phyloP scores from a whole-genome alignment of 2,113 vertebrate species.

The Mastomys coucha region DNA sequence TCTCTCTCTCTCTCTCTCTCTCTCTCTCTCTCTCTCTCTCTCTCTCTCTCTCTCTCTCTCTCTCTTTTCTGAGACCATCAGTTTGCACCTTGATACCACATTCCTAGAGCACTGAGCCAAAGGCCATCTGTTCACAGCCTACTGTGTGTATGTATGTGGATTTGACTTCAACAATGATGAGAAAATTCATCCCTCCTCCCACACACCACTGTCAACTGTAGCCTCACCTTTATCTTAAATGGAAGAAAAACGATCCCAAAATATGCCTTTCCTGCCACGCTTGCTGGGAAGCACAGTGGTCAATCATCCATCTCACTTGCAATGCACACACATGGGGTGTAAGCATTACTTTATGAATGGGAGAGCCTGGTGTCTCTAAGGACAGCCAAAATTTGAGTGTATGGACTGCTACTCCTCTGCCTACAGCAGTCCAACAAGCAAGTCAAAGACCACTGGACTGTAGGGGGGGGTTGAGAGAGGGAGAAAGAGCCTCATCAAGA shows the following conservation, averaged over 20 bases:
- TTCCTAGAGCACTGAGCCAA: neutral
- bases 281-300: neutral
- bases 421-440: neutral
- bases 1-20: neutral
- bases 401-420: neutral
- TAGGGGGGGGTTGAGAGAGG: neutral
- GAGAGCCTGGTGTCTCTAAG: neutral
- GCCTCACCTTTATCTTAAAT: constrained; percentile 24
- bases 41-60: neutral
- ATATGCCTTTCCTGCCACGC: neutral
- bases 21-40: neutral
- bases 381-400: neutral
- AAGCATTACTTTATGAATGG: constrained; percentile 20
- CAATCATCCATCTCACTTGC: constrained; percentile 40
- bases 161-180: neutral
- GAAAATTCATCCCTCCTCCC: neutral
- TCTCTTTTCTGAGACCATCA: neutral
- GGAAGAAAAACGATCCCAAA: neutral
- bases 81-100: neutral
- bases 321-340: neutral
- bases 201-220: neutral
- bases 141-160: neutral
- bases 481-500: neutral
- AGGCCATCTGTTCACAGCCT: neutral
- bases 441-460: neutral